Conservation (phyloP, 2,113 vertebrate species). For the Osmerus mordax region DNA sequence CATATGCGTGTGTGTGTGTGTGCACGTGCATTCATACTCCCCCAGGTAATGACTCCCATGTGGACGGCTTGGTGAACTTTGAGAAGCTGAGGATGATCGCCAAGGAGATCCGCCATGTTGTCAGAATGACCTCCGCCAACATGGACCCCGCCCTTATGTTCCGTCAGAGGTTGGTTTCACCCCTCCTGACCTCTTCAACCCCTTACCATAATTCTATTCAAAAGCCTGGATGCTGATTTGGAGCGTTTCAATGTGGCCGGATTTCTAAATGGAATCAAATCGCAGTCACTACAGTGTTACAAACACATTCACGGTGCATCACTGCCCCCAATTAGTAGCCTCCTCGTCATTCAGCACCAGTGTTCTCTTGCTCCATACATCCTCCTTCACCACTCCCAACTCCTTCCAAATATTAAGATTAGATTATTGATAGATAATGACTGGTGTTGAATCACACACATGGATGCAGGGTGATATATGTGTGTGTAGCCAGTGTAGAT, state of each 20-base stretch:
- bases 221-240: too few relatives aligned
- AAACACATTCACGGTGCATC: conserved; percentile 53
- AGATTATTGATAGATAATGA: too few relatives aligned
- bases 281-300: conserved; percentile 13
- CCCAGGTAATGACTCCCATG: conserved; percentile 90
- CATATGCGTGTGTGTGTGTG: conserved; percentile 2
- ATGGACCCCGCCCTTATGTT: conserved; percentile 98
- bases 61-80: conserved; percentile 95
- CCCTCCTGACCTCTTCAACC: neutral
- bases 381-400: neutral
- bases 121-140: conserved; percentile 93
- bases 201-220: neutral
- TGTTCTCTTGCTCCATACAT: neutral
- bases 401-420: neutral
- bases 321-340: conserved; percentile 56
- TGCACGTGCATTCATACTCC: neutral
- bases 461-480: too few relatives aligned
- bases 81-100: conserved; percentile 98
- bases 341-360: conserved; percentile 35
- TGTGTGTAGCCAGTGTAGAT: too few relatives aligned
- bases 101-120: conserved; percentile 91
- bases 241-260: conserved; percentile 28
- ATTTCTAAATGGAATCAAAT: neutral
- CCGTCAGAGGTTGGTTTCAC: conserved; percentile 85
- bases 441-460: too few relatives aligned